Conservation (phyloP, 2,113 vertebrate genomes). For the Myotis davidii region DNA sequence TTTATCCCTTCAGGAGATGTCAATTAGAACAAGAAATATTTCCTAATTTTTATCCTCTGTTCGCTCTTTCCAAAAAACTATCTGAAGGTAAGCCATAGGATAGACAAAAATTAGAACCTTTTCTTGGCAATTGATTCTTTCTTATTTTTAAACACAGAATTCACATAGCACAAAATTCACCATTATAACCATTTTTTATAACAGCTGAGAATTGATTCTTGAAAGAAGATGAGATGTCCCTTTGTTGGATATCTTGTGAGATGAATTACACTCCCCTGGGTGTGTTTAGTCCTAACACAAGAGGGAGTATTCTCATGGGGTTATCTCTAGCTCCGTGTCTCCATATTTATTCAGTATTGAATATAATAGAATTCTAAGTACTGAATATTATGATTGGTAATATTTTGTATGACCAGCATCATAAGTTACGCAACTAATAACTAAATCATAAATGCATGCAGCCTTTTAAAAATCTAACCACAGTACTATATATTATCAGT, state of each 20-base stretch:
- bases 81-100: neutral
- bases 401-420: neutral
- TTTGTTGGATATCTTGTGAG: neutral
- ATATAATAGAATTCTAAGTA: neutral
- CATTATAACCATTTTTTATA: neutral
- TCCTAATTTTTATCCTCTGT: conserved; percentile 24
- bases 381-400: neutral
- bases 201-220: neutral
- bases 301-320: neutral
- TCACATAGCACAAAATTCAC: neutral
- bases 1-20: conserved; percentile 50
- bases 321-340: neutral
- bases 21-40: conserved; percentile 35
- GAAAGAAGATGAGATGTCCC: neutral
- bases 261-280: neutral
- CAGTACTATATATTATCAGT: neutral
- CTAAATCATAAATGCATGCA: neutral
- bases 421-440: neutral
- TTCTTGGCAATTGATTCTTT: neutral
- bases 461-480: neutral
- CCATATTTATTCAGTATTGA: neutral
- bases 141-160: neutral
- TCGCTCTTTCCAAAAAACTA: neutral
- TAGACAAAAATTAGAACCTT: neutral
- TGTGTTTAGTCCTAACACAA: neutral